A percentile compares a stretch with the other conserved stretches of the same genome.
Conservation (phyloP, 2,888 invertebrate genomes). For the Drosophila basisetae region DNA sequence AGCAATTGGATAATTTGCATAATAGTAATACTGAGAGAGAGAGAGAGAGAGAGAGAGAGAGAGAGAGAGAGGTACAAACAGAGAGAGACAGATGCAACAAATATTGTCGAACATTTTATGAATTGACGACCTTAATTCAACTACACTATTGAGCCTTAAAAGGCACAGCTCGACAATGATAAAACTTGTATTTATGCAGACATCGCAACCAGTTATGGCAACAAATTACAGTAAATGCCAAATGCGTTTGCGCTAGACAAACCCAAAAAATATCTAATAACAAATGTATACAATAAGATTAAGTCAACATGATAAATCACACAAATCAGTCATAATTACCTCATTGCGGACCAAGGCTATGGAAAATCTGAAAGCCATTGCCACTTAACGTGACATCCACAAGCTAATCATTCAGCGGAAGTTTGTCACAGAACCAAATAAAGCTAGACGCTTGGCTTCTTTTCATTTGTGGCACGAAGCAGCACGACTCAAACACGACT, state of each 20-base stretch:
- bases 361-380: conserved; percentile 37
- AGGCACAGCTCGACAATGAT: conserved; percentile 39
- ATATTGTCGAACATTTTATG: conserved; percentile 33
- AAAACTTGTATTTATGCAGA: conserved; percentile 29
- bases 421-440: conserved; percentile 6
- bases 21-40: conserved; percentile 53
- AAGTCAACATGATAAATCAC: conserved; percentile 60
- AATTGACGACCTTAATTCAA: conserved; percentile 59
- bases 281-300: conserved; percentile 15
- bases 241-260: conserved; percentile 42
- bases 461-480: conserved; percentile 14
- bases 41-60: conserved; percentile 14
- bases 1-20: conserved; percentile 45
- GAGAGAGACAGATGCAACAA: conserved; percentile 16
- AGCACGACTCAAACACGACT: neutral
- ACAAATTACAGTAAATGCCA: conserved; percentile 52
- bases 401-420: conserved; percentile 31
- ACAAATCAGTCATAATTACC: conserved; percentile 66
- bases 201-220: conserved; percentile 44
- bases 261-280: conserved; percentile 14
- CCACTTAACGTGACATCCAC: conserved; percentile 35
- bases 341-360: conserved; percentile 22
- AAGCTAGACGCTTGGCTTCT: neutral
- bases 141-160: conserved; percentile 48
- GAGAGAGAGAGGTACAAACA: neutral